Evolutionary conservation across 2,888 invertebrate genomes (phyloP), one percentile per base, ranked within the genome.

Genomic region (Pachymerium ferrugineum): DNA sequence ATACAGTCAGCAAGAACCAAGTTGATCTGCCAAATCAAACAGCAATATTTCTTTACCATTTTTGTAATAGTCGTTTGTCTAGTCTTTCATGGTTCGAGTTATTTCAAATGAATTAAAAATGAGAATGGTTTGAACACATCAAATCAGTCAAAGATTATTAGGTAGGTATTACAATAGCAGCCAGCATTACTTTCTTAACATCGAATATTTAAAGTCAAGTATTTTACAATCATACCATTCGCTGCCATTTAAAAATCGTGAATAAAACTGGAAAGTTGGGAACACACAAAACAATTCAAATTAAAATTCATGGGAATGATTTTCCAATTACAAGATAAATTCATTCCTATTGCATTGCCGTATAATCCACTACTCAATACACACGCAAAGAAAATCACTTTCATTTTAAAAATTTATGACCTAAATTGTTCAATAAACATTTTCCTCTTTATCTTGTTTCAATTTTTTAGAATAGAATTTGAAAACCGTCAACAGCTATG

Each of bases 401-500:
- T 47, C 54, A 54, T 54, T 54, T 54, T 10, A 54, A 54, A 54
- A 54, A 54, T 54, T 54, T 54, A 54, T 25, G n/a, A n/a, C n/a
- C n/a, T 54, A 54, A 54, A 54, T 25, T 54, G 22, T 54, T 25
- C 54, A 54, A 54, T 54, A 47, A 54, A 54, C 25, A 38, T 54
- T 54, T 54, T 25, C 8, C 19, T 22, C 14, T 54, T 12, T 54
- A n/a, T n/a, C n/a, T 25, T 25, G 54, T 54, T 54, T 12, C 22
- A 54, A 54, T 54, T 54, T 54, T 54, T 22, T 54, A 71, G 35
- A 71, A 71, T 71, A 71, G 35, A 71, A 71, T 71, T 71, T 71
- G 31, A 35, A 71, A 71, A 35, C 35, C 28, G 22, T 71, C 71
- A 71, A 71, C 71, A 71, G 71, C 71, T 71, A 71, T 71, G 35